Evolutionary conservation across 2,113 vertebrate genomes (phyloP).

Genomic region (Sphyrna mokarran): DNA sequence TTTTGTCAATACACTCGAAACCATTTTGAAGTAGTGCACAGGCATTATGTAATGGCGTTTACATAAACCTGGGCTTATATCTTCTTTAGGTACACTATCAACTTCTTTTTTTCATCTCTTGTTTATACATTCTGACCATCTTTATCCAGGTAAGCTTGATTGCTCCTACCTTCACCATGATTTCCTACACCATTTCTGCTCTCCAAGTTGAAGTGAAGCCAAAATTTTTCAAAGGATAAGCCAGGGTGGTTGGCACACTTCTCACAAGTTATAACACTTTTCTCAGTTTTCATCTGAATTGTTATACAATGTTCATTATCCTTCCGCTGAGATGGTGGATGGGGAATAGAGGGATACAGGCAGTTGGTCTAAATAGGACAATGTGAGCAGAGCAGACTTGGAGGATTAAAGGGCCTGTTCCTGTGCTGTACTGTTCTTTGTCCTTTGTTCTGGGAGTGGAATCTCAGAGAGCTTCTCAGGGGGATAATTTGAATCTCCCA

Average conservation of each 20-base stretch:
- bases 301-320: background rate
- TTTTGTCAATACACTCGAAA: background rate
- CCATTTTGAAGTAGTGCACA: background rate
- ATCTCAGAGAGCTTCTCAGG: background rate
- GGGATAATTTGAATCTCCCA: background rate
- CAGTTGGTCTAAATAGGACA: no score
- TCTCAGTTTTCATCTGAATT: no score
- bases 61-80: background rate
- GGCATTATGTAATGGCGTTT: background rate
- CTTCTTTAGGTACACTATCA: background rate
- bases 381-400: no score
- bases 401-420: no score
- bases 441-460: background rate
- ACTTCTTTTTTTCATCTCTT: background rate
- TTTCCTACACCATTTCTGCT: background rate
- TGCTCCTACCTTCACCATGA: background rate
- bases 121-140: background rate
- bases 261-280: background rate
- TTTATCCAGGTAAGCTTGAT: background rate
- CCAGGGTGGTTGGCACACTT: background rate
- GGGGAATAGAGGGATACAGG: no score
- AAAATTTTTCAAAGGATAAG: background rate
- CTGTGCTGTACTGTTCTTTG: no score
- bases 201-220: background rate
- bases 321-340: background rate